Conservation (phyloP, 2,113 vertebrate species). For the Pterocles burchelli region DNA sequence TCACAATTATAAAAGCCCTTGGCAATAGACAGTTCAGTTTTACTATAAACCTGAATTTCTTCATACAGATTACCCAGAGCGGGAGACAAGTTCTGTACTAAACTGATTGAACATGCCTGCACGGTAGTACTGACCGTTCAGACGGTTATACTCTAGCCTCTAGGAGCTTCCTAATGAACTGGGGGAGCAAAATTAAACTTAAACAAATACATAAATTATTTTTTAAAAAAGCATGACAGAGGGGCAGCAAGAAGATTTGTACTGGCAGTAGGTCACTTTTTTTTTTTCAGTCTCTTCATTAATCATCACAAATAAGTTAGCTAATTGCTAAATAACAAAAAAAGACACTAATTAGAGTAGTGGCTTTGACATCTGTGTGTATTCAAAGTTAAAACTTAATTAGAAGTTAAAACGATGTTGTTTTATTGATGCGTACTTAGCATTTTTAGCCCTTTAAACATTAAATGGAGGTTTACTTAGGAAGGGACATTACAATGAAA, state of each 20-base stretch:
- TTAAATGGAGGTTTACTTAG: conserved; percentile 57
- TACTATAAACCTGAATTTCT: neutral
- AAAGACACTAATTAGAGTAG: conserved; percentile 49
- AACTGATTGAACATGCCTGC: neutral
- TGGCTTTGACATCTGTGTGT: conserved; percentile 47
- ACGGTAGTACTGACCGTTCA: neutral
- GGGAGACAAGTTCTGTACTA: neutral
- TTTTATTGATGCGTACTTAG: conserved; percentile 63
- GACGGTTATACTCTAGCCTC: neutral
- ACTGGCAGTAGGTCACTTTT: neutral
- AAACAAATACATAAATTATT: neutral
- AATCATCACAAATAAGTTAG: conserved; percentile 45
- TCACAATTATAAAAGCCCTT: neutral
- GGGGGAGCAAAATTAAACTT: neutral
- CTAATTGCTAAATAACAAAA: conserved; percentile 60
- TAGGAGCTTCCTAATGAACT: neutral
- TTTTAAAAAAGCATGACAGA: neutral
- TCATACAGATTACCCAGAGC: neutral
- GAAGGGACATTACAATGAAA: conserved; percentile 54
- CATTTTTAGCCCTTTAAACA: conserved; percentile 68
- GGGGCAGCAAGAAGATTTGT: neutral
- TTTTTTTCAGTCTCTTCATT: conserved; percentile 2
- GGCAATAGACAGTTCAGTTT: neutral
- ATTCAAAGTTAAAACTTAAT: conserved; percentile 65
- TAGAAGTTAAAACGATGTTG: conserved; percentile 59